Conservation (phyloP, 1,140 invertebrate genomes). For the Drosophila ananassae region DNA sequence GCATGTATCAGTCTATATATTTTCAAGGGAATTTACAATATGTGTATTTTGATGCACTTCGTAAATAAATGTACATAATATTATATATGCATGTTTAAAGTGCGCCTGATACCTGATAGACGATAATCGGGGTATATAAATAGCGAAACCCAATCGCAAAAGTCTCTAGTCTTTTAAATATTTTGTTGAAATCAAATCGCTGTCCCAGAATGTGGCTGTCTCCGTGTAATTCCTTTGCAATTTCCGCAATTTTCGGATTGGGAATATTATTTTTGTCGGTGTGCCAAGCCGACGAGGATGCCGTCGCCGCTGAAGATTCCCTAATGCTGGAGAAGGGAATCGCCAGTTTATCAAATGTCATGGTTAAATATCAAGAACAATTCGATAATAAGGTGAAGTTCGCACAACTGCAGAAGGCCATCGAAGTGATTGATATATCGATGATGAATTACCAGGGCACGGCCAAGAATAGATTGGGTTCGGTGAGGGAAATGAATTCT, state of each 20-base stretch:
- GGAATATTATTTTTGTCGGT: not conserved
- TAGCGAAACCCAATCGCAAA: no score
- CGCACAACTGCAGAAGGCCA: not conserved
- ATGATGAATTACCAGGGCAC: not conserved
- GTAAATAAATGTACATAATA: no score
- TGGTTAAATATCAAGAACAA: not conserved
- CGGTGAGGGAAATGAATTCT: not conserved
- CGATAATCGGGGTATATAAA: no score
- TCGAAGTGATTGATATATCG: not conserved
- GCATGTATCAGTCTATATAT: no score
- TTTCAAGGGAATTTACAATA: no score
- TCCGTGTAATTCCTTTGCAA: not conserved
- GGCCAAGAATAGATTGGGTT: not conserved
- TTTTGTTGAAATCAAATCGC: no score
- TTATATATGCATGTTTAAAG: no score
- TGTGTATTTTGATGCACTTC: no score
- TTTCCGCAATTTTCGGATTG: not conserved
- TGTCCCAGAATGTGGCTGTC: not conserved
- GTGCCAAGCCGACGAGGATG: not conserved
- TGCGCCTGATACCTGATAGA: no score
- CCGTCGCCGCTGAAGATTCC: no score
- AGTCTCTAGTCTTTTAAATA: no score
- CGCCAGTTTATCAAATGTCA: not conserved
- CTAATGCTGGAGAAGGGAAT: not conserved
- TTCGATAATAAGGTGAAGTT: not conserved